Base-by-base conservation (phyloP, 2,113 vertebrate species). In the Phoxinus phoxinus region DNA sequence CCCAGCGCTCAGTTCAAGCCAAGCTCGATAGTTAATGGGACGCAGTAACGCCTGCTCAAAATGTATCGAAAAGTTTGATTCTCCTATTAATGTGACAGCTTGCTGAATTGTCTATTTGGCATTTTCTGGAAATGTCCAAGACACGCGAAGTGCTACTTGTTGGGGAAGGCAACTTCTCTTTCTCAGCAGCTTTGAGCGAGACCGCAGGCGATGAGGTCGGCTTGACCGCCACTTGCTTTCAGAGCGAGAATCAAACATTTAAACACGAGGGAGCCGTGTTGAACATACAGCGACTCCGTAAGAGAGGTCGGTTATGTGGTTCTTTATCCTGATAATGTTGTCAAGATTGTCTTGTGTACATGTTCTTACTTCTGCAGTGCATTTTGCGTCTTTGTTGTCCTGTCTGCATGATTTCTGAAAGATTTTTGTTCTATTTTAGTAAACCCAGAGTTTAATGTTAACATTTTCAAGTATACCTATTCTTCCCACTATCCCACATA, bases 111-210 rank as follows among this genome's bases (percentile, higher is more conserved):
- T 69, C 25, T 32, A 30, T 59, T 19, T 32, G 37, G 30, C 2
- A 19, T 67, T 12, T 23, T 27, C 5, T 44, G 21, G 71, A n/a
- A 1, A 94, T 94, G 95, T 89, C 9, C 4, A 23, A 69, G 32
- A 12, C 0, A 0, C 88, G 88, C n/a, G 87, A 91, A 23, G 84
- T 96, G 67, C 91, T 99, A 72, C 91, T 99, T 86, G 94, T 99
- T 25, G 98, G 97, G 48, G 98, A 99, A 83, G 97, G 98, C 27
- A 99, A 99, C 88, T 99, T 98, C 90, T 98, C 98, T 0, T 99
- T 97, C 87, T 95, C 97, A 0, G 95, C 94, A 0, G 88, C 93
- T 2, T 85, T 96, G 13, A 93, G 94, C 83, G 90, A 91, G 78
- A 61, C 69, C 0, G 73, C 37, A 25, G 88, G 77, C 1, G 87